A percentile compares a stretch with the other conserved stretches of the same genome.
These are phyloP conservation scores for Drosophila dunni DNA, from an alignment of 1,140 invertebrate species.

Conservation along the genomic window DNA sequence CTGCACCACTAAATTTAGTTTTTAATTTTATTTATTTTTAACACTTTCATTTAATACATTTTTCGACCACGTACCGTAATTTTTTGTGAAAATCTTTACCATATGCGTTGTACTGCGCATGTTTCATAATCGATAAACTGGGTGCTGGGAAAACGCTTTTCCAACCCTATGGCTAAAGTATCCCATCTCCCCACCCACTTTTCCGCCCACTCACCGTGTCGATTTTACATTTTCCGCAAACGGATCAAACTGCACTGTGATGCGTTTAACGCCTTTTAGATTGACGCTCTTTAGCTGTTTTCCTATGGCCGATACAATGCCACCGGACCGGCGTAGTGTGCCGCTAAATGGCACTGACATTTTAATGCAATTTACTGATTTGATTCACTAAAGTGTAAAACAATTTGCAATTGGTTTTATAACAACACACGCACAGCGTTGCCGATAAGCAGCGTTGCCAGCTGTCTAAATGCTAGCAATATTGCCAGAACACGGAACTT, in stretches of 20 bases:
- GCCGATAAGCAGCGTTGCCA: conserved; percentile 17
- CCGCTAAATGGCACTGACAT: conserved; percentile 90
- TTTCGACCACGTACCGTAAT: conserved; percentile 55
- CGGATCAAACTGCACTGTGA: conserved; percentile 93
- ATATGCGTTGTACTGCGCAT: conserved; percentile 65
- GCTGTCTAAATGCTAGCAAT: background rate
- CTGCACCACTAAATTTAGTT: conserved; percentile 49
- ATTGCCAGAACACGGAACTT: conserved; percentile 1
- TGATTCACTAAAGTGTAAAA: conserved; percentile 13
- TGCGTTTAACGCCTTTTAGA: conserved; percentile 91
- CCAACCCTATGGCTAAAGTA: conserved; percentile 46
- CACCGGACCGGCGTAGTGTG: conserved; percentile 86
- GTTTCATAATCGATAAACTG: conserved; percentile 71
- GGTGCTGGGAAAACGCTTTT: conserved; percentile 69
- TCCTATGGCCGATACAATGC: conserved; percentile 88
- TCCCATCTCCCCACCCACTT: background rate
- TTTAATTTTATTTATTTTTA: conserved; percentile 12
- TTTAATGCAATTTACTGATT: conserved; percentile 29
- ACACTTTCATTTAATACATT: conserved; percentile 37
- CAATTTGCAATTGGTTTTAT: conserved; percentile 48
- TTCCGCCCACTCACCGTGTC: conserved; percentile 87
- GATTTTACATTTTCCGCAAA: conserved; percentile 89
- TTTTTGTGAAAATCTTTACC: conserved; percentile 63
- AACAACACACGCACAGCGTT: conserved; percentile 41
- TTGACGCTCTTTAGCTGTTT: conserved; percentile 90